Base-by-base conservation (phyloP, 2,888 invertebrate species). In the Dexiosoma caninum region DNA sequence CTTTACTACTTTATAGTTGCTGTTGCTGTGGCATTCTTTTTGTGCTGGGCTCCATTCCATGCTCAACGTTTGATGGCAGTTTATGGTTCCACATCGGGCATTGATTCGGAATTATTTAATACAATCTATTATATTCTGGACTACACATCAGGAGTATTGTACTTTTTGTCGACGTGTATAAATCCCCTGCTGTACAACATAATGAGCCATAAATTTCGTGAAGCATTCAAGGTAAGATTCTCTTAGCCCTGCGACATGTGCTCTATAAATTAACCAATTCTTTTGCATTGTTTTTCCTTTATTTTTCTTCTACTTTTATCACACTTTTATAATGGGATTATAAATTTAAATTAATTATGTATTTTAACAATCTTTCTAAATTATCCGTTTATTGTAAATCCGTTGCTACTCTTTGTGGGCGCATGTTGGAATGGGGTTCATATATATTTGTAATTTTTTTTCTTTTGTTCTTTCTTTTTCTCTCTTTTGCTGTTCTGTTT, bases 21-120 rank as follows among this genome's bases (percentile, higher is more conserved):
- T 81, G 94, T 97, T 82, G 96, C 96, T 83, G 94, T 96, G 87
- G 95, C 96, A 7, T 92, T 93, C 90, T 95, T 95, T 90, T 92
- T 96, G 78, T 97, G 96, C 89, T 96, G 95, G 95, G 95, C 95
- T 5, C 98, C 98, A 1, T 98, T 97, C 90, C 97, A 98, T 91
- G 95, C 96, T 10, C 98, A 98, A 89, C 91, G 98, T 64, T 92
- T 98, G 42, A 92, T 97, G 87, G 96, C 96, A 0, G 94, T 95
- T 75, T 95, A 96, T 85, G 94, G 92, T 89, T 86, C 87, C 72
- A 83, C 83, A 8, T 86, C 85, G 4, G 85, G 87, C n/a, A 85
- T 86, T 70, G 86, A 87, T 21, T 85, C 86, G 37, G 85, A 86
- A 19, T 81, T 87, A 37, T 88, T 92, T 91, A 86, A 92, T 92